Evolutionary conservation across 2,113 vertebrate genomes (phyloP).

Genomic region (Dasyornis broadbenti): DNA sequence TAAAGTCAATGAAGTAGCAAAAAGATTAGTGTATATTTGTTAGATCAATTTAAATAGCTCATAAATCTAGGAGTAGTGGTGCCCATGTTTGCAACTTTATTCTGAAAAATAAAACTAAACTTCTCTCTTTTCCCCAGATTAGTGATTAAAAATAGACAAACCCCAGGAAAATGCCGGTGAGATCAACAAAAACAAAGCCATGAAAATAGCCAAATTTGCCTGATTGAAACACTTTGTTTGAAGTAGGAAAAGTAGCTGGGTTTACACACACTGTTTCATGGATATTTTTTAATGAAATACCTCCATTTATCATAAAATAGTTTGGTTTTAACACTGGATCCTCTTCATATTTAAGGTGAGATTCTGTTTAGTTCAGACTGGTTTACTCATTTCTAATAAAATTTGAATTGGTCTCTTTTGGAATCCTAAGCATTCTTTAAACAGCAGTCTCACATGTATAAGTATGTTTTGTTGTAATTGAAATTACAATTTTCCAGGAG

Average conservation of each 20-base stretch:
- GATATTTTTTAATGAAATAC: not conserved
- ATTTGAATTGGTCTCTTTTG: not conserved
- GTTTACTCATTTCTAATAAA: not conserved
- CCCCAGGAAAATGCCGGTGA: fast-evolving
- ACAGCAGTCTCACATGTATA: not conserved
- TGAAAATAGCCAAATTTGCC: not conserved
- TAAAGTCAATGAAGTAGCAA: not conserved
- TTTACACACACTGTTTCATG: not conserved
- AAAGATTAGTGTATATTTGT: not conserved
- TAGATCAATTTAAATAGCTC: not conserved
- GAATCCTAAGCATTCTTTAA: not conserved
- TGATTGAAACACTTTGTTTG: not conserved
- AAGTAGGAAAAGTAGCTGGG: not conserved
- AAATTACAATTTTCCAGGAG: not conserved
- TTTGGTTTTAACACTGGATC: not conserved
- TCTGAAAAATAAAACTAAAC: not conserved
- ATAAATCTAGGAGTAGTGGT: not conserved
- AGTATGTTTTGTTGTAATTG: not conserved
- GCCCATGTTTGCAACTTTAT: not conserved
- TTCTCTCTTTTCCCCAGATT: not conserved
- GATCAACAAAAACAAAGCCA: not conserved
- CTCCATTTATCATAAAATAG: not conserved
- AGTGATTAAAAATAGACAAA: not conserved
- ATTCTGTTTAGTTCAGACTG: not conserved
- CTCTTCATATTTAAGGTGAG: not conserved